Base-by-base conservation (phyloP, 2,113 vertebrate genomes). In the Pitta sordida region DNA sequence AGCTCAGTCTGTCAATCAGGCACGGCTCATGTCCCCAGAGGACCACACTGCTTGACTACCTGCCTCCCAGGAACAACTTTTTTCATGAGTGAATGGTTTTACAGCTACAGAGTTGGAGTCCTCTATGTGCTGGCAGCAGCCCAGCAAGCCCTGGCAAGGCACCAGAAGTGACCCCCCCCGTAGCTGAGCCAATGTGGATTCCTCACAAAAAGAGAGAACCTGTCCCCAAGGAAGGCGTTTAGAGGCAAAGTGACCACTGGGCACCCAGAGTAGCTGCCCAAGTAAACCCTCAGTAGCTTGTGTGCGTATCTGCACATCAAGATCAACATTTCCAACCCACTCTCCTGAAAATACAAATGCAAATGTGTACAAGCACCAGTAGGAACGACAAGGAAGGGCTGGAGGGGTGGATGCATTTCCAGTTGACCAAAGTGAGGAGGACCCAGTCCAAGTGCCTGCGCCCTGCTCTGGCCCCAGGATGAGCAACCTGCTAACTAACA, bases 151-250 rank as follows among this genome's bases (percentile, higher is more conserved):
- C 24, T 77, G 83, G 88, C 64, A 86, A 62, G 23, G 71, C 43
- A 59, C 37, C 60, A 81, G 64, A 27, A 86, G 13, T 3, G 22
- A 80, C 46, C 52, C 13, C 3, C 2, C 27, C 2, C n/a, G n/a
- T n/a, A 2, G 56, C 34, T 0, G 1, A 83, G 37, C 34, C n/a
- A 65, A 7, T 0, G 1, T 2, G 4, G 59, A 36, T 80, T 41
- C 36, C 24, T 83, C 1, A 6, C 44, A 37, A 49, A 37, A 49
- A 63, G 44, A 64, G 53, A 76, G 26, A 58, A 20, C 15, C 27
- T 4, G 1, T 19, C 6, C 26, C 32, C 0, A 2, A 29, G 41
- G 51, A 81, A 39, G 0, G 6, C 36, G 62, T 36, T 3, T 13
- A 68, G 52, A 22, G 37, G 39, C 26, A 37, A 39, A 34, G 20